Conservation (phyloP, 2,797 vertebrate genomes). For the Enteromius unitaeniatus region DNA sequence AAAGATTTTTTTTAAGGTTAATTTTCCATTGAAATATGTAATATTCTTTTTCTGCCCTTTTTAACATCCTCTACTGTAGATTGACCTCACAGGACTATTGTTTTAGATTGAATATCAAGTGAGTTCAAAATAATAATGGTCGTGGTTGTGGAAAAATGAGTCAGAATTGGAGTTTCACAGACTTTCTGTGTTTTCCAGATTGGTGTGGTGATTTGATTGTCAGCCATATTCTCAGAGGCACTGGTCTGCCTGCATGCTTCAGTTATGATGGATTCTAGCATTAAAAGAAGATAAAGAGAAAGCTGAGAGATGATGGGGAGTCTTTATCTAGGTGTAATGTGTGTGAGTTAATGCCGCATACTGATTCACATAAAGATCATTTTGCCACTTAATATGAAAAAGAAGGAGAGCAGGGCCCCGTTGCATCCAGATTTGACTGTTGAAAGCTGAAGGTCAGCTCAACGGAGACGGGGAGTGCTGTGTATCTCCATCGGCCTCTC, state of each 20-base stretch:
- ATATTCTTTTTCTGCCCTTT: constrained; percentile 4
- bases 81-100: constrained; percentile 12
- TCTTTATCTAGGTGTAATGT: constrained; percentile 52
- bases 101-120: constrained; percentile 45
- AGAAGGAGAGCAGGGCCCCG: constrained; percentile 33
- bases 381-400: constrained; percentile 40
- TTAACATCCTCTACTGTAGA: constrained; percentile 4
- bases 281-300: constrained; percentile 46
- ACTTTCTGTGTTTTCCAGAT: constrained; percentile 43
- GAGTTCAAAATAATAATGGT: constrained; percentile 50
- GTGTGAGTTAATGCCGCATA: constrained; percentile 49
- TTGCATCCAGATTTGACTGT: constrained; percentile 44
- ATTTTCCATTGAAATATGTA: constrained; percentile 8
- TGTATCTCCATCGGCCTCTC: constrained; percentile 31
- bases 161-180: constrained; percentile 48
- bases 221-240: constrained; percentile 27
- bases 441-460: constrained; percentile 44
- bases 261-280: constrained; percentile 28
- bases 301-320: constrained; percentile 16
- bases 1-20: neutral
- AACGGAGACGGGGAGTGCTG: constrained; percentile 40
- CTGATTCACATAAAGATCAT: constrained; percentile 36
- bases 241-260: neutral
- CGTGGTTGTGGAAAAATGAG: constrained; percentile 40
- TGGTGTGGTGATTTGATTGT: constrained; percentile 22